Evolutionary conservation across 2,113 vertebrate genomes (phyloP).

Genomic region (Gadus chalcogrammus): DNA sequence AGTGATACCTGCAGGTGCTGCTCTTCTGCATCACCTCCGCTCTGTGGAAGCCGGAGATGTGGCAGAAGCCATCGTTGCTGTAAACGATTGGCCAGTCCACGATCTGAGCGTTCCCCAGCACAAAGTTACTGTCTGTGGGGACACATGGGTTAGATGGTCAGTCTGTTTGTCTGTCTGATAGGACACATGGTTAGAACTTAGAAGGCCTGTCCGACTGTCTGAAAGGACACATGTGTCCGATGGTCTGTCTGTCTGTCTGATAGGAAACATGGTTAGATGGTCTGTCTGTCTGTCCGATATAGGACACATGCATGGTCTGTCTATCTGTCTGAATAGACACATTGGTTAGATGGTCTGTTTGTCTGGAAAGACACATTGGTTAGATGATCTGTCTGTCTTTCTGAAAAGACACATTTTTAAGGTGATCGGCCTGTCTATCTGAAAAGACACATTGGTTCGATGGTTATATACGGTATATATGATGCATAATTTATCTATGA

Average conservation of each 20-base stretch:
- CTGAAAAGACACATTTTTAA: background rate
- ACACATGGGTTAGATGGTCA: background rate
- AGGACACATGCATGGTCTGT: background rate
- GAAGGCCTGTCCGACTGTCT: background rate
- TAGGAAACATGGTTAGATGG: background rate
- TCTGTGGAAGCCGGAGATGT: slow-evolving; percentile 91
- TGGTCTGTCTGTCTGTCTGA: background rate
- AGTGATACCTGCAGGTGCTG: slow-evolving; percentile 93
- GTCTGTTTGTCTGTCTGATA: background rate
- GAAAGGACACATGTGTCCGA: background rate
- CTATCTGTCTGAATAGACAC: background rate
- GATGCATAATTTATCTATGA: no score
- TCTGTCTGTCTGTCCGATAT: no score
- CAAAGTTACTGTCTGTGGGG: slow-evolving; percentile 90
- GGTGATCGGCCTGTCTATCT: background rate
- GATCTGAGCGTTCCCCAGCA: slow-evolving; percentile 96
- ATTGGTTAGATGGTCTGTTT: background rate
- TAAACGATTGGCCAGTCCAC: slow-evolving; percentile 98
- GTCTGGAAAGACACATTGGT: background rate
- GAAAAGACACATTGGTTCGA: background rate
- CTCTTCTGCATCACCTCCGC: slow-evolving; percentile 99
- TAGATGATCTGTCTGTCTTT: background rate
- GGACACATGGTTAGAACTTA: background rate
- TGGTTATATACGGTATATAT: no score
- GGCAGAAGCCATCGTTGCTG: slow-evolving; percentile 98